Percentiles rank a stretch among this genome's conserved stretches.
These are phyloP conservation scores for Tupiocoris notatus DNA, from an alignment of 2,888 invertebrate genomes.

Conservation along the genomic window DNA sequence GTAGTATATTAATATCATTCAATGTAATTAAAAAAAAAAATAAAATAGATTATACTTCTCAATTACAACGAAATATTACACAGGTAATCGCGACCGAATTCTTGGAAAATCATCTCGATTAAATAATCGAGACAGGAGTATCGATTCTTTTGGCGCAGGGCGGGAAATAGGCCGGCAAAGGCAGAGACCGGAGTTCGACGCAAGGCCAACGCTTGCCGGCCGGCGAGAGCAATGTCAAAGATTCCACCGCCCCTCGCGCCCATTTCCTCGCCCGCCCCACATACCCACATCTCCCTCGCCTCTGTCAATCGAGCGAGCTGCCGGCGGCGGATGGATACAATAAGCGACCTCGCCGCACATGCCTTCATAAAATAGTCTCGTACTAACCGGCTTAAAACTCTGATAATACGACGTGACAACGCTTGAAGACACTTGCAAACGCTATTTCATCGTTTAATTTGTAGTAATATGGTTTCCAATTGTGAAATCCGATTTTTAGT, in stretches of 20 bases:
- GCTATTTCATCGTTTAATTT: background rate
- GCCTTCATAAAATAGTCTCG: slow-evolving; percentile 17
- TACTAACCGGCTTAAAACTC: background rate
- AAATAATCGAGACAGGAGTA: no score
- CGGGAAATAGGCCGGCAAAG: slow-evolving; percentile 18
- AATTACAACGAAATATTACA: no score
- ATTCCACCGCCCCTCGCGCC: background rate
- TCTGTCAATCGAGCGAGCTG: background rate
- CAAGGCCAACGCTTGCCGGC: background rate
- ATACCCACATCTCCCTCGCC: background rate
- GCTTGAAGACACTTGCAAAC: background rate
- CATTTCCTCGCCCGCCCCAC: background rate
- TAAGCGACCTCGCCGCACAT: background rate
- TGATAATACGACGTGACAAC: slow-evolving; percentile 15
- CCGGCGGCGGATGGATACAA: background rate
- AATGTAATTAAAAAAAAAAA: no score
- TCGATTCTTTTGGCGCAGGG: background rate
- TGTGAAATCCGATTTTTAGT: background rate
- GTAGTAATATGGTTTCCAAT: background rate
- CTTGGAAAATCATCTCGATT: no score
- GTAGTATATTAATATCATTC: no score
- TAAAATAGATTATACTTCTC: no score
- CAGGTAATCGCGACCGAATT: no score
- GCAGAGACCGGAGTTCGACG: no score
- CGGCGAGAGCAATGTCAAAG: slow-evolving; percentile 11